Base-by-base conservation (phyloP, 2,113 vertebrate genomes). In the Colistium nudipinnis region DNA sequence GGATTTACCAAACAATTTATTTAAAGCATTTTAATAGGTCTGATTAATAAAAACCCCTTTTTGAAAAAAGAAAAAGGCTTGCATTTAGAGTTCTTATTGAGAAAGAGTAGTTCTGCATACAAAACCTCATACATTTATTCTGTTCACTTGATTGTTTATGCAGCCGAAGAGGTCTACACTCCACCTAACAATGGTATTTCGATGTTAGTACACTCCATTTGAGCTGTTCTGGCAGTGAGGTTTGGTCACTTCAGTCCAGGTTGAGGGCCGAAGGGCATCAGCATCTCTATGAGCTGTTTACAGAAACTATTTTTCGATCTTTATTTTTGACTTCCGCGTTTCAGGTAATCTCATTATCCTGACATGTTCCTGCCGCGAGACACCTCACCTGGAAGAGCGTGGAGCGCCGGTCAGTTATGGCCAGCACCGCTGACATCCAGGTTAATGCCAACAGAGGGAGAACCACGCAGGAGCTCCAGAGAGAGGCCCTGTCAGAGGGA, bases 361-460 rank as follows among this genome's bases (percentile, higher is more conserved):
- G n/a, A n/a, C n/a, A 16, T 17, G 24, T 25, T 35, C 62, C 12
- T 33, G 28, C 13, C 33, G 39, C 70, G 45, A 47, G 65, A 73
- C 2, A 12, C 4, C 12, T 85, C 89, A 97, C 95, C 93, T 97
- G 96, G 91, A 97, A 97, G 74, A 97, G 94, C 52, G 94, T 95
- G 81, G 96, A 99, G 91, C 96, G 95, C 31, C 97, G 95, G 89
- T 99, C 97, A 3, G 97, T 99, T 93, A 99, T 99, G 90, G 98
- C 98, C 82, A 99, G 90, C 86, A 99, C 97, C 0, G 98, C 98
- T 56, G 97, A 98, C 98, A 99, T 99, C 98, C 98, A 99, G 80
- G 98, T 99, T 85, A 99, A 95, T 0, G 98, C 98, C 87, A 99
- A 93, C 87, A 99, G 94, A 25, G 98, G 98, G 80, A 99, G 90